Base-by-base conservation (phyloP, 2,888 invertebrate species). In the Nemotelus nigrinus region DNA sequence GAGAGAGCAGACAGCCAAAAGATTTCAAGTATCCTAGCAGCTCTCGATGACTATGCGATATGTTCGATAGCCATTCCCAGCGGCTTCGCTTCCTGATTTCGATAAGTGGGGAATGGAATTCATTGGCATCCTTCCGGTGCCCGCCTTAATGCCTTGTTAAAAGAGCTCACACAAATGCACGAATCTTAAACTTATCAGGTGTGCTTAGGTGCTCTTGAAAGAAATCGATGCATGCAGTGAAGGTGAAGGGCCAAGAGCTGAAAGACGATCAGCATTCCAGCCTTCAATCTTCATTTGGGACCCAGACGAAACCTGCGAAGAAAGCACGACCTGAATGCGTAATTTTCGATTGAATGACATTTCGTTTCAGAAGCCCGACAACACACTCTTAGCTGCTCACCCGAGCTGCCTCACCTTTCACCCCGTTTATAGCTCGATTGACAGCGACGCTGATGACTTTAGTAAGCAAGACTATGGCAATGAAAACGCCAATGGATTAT, bases 311-410 rank as follows among this genome's bases (percentile, higher is more conserved):
- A 79, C 79, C 79, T 79, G 79, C 55, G 60, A n/a, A 79, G 50
- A 43, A 74, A 70, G 68, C 79, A 77, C 76, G 76, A 71, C 77
- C 76, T 79, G 79, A 77, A 79, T 79, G 77, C 79, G 67, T 71
- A 79, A 79, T 79, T 75, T 76, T 50, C 74, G 76, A 79, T 79
- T 77, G 79, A 77, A 79, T 77, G 77, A 72, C 76, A 70, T 79
- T 77, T 77, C 79, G 63, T 74, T 63, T 60, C 63, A 63, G 63
- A 8, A 50, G 58, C 43, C 72, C 43, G 53, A 55, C 43, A 53
- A n/a, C 43, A 50, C 8, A 68, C 25, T 68, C 68, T 39, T 41
- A 68, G 48, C 41, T 68, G 6, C 8, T 39, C 39, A 25, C n/a
- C 41, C 65, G 65, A 45, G 7, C 8, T 47, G 8, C 43, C 1